Evolutionary conservation across 1,140 invertebrate species (phyloP).

Genomic region (Drosophila rhopaloa): DNA sequence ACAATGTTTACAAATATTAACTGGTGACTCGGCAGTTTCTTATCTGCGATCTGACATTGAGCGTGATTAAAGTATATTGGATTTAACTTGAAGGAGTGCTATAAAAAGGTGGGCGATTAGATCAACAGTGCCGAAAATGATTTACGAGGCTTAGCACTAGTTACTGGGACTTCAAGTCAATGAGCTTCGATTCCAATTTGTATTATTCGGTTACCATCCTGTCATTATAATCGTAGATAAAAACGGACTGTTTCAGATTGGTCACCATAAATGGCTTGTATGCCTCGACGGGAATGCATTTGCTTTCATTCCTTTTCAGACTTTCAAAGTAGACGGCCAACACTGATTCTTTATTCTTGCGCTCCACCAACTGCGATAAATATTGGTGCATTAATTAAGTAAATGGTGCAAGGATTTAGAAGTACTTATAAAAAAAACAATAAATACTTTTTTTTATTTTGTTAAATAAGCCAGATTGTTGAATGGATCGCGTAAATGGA

Average conservation of each 20-base stretch:
- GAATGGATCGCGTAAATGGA: too few relatives aligned
- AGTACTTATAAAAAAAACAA: too few relatives aligned
- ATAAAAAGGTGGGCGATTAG: not conserved
- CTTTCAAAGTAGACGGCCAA: conserved; percentile 87
- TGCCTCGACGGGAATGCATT: conserved; percentile 89
- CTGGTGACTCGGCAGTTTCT: conserved; percentile 1
- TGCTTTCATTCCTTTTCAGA: conserved; percentile 86
- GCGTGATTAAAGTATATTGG: conserved; percentile 4
- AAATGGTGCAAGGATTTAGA: too few relatives aligned
- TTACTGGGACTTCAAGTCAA: conserved; percentile 20
- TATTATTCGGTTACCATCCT: conserved; percentile 81
- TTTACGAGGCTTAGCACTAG: conserved; percentile 21
- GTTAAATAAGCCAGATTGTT: too few relatives aligned
- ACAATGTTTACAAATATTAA: conserved; percentile 30
- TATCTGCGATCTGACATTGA: conserved; percentile 17
- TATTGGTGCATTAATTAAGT: too few relatives aligned
- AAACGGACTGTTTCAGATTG: conserved; percentile 92
- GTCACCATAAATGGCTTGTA: conserved; percentile 86
- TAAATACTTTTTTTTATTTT: too few relatives aligned
- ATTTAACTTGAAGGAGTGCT: conserved; percentile 5
- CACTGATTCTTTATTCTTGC: not conserved
- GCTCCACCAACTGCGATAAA: not conserved
- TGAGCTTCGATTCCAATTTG: conserved; percentile 53
- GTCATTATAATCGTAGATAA: conserved; percentile 96
- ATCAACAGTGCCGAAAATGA: conserved; percentile 3